A percentile compares a stretch with the other conserved stretches of the same genome.
These are phyloP conservation scores for Poecilia velifera DNA, from an alignment of 2,797 vertebrate species.

Conservation along the genomic window DNA sequence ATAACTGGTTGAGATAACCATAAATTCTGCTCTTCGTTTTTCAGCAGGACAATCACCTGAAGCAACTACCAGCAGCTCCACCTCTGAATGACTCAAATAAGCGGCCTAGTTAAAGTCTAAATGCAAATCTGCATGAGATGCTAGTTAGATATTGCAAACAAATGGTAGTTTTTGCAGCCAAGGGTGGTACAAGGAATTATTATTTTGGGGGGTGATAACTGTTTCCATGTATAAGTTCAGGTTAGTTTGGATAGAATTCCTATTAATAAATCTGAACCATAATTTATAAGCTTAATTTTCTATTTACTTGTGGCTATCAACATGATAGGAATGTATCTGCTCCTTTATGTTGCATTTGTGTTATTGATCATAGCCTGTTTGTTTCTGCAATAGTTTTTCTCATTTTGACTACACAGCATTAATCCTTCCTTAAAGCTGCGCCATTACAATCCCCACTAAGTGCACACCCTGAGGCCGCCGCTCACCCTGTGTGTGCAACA, in stretches of 20 bases:
- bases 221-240: not conserved
- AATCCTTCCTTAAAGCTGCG: slow-evolving; percentile 73
- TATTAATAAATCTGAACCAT: not conserved
- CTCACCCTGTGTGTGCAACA: slow-evolving; percentile 28
- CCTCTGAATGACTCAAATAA: not conserved
- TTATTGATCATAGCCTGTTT: slow-evolving; percentile 60
- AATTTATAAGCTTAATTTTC: not conserved
- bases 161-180: not conserved
- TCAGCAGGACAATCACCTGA: not conserved
- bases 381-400: slow-evolving; percentile 62
- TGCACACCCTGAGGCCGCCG: slow-evolving; percentile 47
- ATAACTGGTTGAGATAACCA: not conserved
- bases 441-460: slow-evolving; percentile 70
- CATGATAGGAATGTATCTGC: not conserved
- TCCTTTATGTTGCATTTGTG: slow-evolving; percentile 6
- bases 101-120: not conserved
- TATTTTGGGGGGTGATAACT: not conserved
- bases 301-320: not conserved
- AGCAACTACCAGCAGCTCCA: not conserved
- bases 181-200: not conserved
- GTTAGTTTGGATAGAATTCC: not conserved
- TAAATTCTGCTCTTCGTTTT: not conserved
- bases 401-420: slow-evolving; percentile 43
- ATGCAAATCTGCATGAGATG: not conserved
- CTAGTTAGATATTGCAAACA: not conserved